Evolutionary conservation across 2,888 invertebrate genomes (phyloP).

Genomic region (Perdita meconis): DNA sequence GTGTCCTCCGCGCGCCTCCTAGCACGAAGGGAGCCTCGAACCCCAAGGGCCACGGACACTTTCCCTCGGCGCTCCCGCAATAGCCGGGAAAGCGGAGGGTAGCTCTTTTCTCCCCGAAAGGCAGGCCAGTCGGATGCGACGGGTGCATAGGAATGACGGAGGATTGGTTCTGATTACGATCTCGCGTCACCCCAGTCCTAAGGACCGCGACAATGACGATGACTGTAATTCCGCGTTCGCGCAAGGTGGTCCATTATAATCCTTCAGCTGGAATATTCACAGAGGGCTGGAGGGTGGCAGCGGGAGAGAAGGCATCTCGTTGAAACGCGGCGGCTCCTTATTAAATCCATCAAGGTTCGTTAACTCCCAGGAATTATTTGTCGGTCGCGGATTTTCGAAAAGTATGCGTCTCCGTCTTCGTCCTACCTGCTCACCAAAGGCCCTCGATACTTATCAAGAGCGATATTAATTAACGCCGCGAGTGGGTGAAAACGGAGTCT

Average conservation of each 20-base stretch:
- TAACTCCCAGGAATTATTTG: neutral
- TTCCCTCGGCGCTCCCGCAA: conserved; percentile 68
- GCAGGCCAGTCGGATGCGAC: conserved; percentile 31
- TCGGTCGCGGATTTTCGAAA: conserved; percentile 5
- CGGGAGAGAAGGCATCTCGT: neutral
- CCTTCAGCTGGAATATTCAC: conserved; percentile 29
- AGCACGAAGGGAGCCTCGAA: conserved; percentile 49
- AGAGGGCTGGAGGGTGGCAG: neutral
- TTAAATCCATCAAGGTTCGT: conserved; percentile 25
- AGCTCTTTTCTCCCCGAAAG: conserved; percentile 40
- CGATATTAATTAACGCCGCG: conserved; percentile 55
- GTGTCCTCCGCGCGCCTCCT: conserved; percentile 42
- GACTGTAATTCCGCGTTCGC: conserved; percentile 59
- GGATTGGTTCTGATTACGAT: conserved; percentile 76
- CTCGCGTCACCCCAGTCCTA: conserved; percentile 66
- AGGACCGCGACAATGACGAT: conserved; percentile 55
- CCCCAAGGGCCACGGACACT: conserved; percentile 67
- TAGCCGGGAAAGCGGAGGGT: conserved; percentile 57
- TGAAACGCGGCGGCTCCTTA: conserved; percentile 23
- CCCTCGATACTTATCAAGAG: conserved; percentile 49
- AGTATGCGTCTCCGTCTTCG: conserved; percentile 1
- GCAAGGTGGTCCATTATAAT: conserved; percentile 67
- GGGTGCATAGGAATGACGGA: conserved; percentile 69
- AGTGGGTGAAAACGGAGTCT: conserved; percentile 39
- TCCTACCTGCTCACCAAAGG: no score